Evolutionary conservation across 2,888 invertebrate species (phyloP).

Genomic region (Chymomyza fuscimana): DNA sequence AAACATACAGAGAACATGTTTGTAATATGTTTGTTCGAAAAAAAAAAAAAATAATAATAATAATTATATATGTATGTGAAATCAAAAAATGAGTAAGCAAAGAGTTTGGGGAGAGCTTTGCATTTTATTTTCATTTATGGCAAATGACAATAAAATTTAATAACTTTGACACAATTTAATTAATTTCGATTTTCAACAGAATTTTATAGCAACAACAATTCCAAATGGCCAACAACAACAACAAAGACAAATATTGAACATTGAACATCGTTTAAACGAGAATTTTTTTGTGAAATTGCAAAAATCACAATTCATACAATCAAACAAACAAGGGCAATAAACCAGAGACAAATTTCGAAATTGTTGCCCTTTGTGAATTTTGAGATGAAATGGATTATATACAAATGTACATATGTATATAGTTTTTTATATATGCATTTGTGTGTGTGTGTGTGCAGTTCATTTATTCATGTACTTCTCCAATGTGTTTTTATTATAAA

Average conservation of each 20-base stretch:
- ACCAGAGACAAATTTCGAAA: not conserved
- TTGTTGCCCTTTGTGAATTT: not conserved
- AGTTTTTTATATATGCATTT: not conserved
- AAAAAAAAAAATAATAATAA: not conserved
- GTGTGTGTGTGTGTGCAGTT: too few species aligned
- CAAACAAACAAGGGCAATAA: too few species aligned
- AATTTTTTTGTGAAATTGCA: too few species aligned
- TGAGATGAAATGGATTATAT: not conserved
- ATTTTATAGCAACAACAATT: conserved; percentile 15
- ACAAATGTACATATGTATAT: not conserved
- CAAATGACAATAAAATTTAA: conserved; percentile 51
- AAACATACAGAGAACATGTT: conserved; percentile 5
- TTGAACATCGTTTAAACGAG: not conserved
- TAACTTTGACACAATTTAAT: conserved; percentile 61
- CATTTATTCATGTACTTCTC: too few species aligned
- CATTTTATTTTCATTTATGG: conserved; percentile 49
- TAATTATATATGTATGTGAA: not conserved
- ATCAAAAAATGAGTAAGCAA: not conserved
- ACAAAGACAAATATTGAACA: conserved; percentile 1
- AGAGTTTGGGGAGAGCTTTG: conserved; percentile 18
- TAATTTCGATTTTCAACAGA: conserved; percentile 51
- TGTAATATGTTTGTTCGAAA: too few species aligned
- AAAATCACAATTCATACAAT: too few species aligned
- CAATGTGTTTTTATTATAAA: too few species aligned
- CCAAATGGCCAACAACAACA: conserved; percentile 9